Percentiles rank a stretch among this genome's conserved stretches.
These are phyloP conservation scores for Chloroceryle amazona DNA, from an alignment of 2,797 vertebrate species.

Conservation along the genomic window DNA sequence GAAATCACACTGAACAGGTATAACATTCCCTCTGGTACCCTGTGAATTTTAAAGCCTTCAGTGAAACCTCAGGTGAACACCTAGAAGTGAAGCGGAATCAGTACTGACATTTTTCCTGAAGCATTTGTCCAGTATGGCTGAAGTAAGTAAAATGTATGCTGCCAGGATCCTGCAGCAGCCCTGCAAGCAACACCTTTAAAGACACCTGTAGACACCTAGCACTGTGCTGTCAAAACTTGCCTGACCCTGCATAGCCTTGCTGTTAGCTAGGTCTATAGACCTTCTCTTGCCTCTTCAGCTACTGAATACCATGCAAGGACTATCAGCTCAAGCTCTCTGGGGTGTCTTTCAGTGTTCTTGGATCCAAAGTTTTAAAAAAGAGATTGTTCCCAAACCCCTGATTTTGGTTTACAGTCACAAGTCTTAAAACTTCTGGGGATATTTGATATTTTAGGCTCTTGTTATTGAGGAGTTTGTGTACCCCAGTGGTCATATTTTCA, in stretches of 20 bases:
- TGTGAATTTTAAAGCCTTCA: background rate
- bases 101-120: background rate
- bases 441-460: background rate
- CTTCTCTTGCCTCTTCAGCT: background rate
- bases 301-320: rapidly evolving
- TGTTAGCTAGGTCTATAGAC: background rate
- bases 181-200: background rate
- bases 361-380: background rate
- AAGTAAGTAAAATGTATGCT: background rate
- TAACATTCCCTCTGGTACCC: background rate
- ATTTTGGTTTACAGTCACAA: background rate
- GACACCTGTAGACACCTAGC: background rate
- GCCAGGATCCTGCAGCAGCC: background rate
- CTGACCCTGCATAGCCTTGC: background rate
- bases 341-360: background rate
- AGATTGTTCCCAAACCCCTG: background rate
- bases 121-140: background rate
- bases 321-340: background rate
- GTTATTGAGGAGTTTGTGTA: background rate
- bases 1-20: background rate
- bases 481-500: background rate
- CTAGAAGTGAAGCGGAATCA: background rate
- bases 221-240: background rate
- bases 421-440: background rate
- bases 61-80: background rate